Evolutionary conservation across 2,113 vertebrate species (phyloP), one percentile per base, ranked within the genome.

Genomic region (Ptyas mucosa): DNA sequence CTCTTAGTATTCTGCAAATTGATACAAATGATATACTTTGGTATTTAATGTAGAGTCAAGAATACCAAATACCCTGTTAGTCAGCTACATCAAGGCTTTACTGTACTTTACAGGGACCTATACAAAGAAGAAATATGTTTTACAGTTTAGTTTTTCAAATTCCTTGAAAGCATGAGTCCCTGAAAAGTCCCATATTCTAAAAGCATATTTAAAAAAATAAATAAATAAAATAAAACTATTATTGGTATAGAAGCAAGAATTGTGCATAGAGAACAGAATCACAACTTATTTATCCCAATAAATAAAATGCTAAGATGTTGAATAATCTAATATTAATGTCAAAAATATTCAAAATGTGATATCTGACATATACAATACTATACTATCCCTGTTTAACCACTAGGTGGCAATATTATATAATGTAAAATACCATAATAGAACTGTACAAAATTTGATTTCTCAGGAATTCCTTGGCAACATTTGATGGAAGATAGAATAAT

Each of bases 391-490:
- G 91, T 87, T 51, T 43, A 91, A 39, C 95, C 97, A 86, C 94
- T 97, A 97, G 96, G 90, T 96, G 96, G 96, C 92, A 94, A 94
- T 95, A 52, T 87, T 91, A 57, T 92, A 53, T 95, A 94, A 53
- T 93, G 34, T 95, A 43, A 24, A 49, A 94, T 52, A 61, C 24
- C 1, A 0, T 26, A 39, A 91, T 86, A 58, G 7, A 29, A 8
- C n/a, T 49, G 15, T 29, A 10, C 8, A 54, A n/a, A 21, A 88
- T 34, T 20, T 88, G 29, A 54, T 88, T 53, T n/a, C 18, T 54
- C 52, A 53, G 52, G 52, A n/a, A 54, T 18, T 51, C 26, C 26
- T 14, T 34, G 0, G 34, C 53, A 87, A 61, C 8, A 12, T 43
- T 55, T 55, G 9, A 61, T 87, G 26, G 1, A 21, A 57, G 10